Conservation (phyloP, 1,140 invertebrate species). For the Meloidogyne floridensis region DNA sequence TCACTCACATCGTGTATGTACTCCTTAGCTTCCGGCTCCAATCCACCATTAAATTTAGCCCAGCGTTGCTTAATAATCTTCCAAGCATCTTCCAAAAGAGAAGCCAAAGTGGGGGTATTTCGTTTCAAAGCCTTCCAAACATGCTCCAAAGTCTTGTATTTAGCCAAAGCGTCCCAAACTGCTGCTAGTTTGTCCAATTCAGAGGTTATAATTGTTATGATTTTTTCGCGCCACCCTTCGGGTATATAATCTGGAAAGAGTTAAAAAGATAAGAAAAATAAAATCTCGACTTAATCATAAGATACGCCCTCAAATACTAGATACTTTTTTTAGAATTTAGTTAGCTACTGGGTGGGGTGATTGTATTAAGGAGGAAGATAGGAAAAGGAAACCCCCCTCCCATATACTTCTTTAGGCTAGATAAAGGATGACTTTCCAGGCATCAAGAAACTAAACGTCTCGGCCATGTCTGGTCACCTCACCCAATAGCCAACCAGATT, state of each 20-base stretch:
- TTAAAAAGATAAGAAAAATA: no score
- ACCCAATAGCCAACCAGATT: no score
- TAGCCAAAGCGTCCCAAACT: background rate
- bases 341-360: no score
- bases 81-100: conserved; percentile 21
- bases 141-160: background rate
- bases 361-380: no score
- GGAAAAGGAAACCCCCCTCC: no score
- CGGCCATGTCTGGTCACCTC: no score
- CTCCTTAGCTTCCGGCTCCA: conserved; percentile 14
- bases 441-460: no score
- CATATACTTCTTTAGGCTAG: no score
- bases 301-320: no score
- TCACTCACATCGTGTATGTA: background rate
- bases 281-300: no score
- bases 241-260: background rate
- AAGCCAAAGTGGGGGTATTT: conserved; percentile 1
- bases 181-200: conserved; percentile 1
- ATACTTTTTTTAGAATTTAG: no score
- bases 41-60: background rate
- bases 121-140: background rate
- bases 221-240: background rate
- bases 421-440: no score
- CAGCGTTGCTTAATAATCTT: background rate
- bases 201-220: background rate